Evolutionary conservation across 2,888 invertebrate species (phyloP).

Genomic region (Cheilosia soror): DNA sequence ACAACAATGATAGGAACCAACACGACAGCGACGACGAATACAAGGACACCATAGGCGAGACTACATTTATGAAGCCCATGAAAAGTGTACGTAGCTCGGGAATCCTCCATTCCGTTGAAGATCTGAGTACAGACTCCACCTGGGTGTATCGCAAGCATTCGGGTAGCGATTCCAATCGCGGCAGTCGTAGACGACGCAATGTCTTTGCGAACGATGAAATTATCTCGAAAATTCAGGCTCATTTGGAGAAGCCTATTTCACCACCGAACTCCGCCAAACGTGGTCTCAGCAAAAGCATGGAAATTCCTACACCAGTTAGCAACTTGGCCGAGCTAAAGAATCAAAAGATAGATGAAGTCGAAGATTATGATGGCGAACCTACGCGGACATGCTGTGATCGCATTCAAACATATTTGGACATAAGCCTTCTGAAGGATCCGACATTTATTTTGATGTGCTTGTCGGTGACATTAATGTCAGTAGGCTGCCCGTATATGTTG

Average conservation of each 20-base stretch:
- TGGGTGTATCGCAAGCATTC: conserved; percentile 87
- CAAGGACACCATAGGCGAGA: conserved; percentile 85
- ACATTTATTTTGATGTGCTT: conserved; percentile 89
- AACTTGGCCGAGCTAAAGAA: conserved; percentile 80
- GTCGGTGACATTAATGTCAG: conserved; percentile 90
- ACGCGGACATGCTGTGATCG: conserved; percentile 82
- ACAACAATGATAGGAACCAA: conserved; percentile 75
- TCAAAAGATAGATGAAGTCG: conserved; percentile 79
- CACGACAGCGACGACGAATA: conserved; percentile 85
- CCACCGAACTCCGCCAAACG: conserved; percentile 81
- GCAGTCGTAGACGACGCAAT: conserved; percentile 82
- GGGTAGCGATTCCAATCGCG: conserved; percentile 83
- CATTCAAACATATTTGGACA: conserved; percentile 86
- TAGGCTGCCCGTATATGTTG: conserved; percentile 90
- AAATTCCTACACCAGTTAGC: conserved; percentile 83
- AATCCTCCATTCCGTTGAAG: conserved; percentile 90
- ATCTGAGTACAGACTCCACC: conserved; percentile 90
- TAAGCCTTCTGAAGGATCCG: conserved; percentile 87
- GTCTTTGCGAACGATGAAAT: conserved; percentile 83
- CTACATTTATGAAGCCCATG: conserved; percentile 85
- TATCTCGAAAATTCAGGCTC: conserved; percentile 82
- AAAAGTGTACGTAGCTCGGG: conserved; percentile 89
- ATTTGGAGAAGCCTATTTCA: conserved; percentile 81
- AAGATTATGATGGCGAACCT: conserved; percentile 80
- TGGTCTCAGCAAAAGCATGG: conserved; percentile 84